These are phyloP conservation scores for Lamellibrachia luymesi DNA, from an alignment of 1,140 invertebrate genomes.

Conservation along the genomic window DNA sequence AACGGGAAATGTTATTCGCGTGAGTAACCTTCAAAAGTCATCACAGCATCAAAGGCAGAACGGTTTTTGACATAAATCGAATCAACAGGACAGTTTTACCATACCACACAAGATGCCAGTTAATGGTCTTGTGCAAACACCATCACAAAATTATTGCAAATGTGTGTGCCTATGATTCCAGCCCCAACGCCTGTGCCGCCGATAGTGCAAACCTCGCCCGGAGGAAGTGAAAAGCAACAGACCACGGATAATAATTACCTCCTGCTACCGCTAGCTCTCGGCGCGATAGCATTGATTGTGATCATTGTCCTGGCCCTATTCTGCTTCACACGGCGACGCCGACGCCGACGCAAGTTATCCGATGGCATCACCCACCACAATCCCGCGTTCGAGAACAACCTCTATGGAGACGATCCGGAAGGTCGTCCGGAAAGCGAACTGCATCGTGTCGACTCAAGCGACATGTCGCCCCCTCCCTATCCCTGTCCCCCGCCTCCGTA, in stretches of 20 bases:
- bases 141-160: too few species aligned
- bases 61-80: too few species aligned
- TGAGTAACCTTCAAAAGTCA: too few species aligned
- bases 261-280: not conserved
- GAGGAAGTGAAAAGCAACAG: not conserved
- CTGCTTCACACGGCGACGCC: not conserved
- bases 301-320: not conserved
- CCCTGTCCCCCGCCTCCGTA: not conserved
- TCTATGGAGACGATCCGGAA: not conserved
- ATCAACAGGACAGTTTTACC: too few species aligned
- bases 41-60: too few species aligned
- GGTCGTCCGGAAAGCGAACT: not conserved
- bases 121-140: not conserved
- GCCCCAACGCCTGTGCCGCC: too few species aligned
- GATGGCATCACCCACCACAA: not conserved
- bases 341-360: not conserved
- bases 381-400: not conserved
- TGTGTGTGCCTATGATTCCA: not conserved
- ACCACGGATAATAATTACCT: not conserved
- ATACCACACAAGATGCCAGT: too few species aligned
- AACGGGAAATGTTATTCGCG: too few species aligned
- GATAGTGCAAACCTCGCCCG: not conserved
- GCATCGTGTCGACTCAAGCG: not conserved
- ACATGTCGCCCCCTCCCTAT: not conserved
- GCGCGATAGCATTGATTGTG: not conserved